These are phyloP conservation scores for Engraulis encrasicolus DNA, from an alignment of 2,113 vertebrate genomes.

Conservation along the genomic window DNA sequence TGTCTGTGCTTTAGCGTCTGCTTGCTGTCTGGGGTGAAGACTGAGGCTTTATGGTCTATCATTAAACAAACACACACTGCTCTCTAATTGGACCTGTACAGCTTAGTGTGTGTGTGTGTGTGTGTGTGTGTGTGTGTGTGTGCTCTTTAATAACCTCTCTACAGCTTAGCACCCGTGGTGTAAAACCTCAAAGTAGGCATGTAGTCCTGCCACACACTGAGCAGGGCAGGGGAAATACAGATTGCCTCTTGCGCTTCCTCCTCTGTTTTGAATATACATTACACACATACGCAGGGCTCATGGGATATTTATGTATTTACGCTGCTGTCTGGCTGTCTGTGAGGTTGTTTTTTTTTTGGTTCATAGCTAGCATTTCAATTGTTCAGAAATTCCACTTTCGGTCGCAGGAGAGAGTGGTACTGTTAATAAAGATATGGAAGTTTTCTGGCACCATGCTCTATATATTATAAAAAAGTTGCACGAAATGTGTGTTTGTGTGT, in stretches of 20 bases:
- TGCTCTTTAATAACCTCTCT: too few relatives aligned
- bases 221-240: background rate
- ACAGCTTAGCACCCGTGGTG: background rate
- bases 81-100: background rate
- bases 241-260: background rate
- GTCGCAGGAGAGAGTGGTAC: background rate
- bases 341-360: background rate
- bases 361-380: background rate
- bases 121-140: too few relatives aligned
- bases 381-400: background rate
- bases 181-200: background rate
- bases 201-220: background rate
- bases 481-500: conserved; percentile 23
- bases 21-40: background rate
- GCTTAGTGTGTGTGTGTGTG: too few relatives aligned
- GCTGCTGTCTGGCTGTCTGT: background rate
- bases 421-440: background rate
- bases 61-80: background rate
- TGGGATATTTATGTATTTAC: background rate
- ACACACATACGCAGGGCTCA: background rate
- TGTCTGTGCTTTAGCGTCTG: background rate
- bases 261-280: background rate
- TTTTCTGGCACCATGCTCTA: background rate
- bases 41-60: background rate
- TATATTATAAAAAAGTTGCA: background rate